Base-by-base conservation (phyloP, 35 echinoderm and acorn worm genomes). In the Apostichopus japonicus region DNA sequence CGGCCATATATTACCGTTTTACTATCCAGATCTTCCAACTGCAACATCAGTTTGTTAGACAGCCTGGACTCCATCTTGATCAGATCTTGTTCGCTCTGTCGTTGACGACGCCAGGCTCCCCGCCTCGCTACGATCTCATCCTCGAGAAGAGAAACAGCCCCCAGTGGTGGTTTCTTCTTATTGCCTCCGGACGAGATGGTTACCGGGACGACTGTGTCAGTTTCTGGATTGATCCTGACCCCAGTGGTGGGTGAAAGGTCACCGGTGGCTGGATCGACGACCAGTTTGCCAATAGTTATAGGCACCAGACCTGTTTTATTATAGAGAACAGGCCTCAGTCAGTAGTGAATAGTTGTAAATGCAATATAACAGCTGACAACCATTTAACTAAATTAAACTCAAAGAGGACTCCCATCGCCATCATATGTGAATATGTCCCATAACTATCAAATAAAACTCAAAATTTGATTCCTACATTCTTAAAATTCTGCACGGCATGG, bases 61-160 rank as follows among this genome's bases (percentile, higher is more conserved):
- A 99, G 92, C 55, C 87, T 62, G 10, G 97, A 96, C 78, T 99
- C 97, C 24, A 79, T 59, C 16, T 56, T 91, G 6, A 90, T 92
- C 14, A 96, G 72, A 44, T 96, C 97, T 6, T 99, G 88, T 54
- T 99, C 97, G 14, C 90, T 90, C 88, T 99, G 97, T 24, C 97
- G 86, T 75, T 99, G 97, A 15, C 97, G 95, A 86, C 97, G 77
- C 97, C 97, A 99, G 84, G 92, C 93, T 56, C 97, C 95, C 77
- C 97, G 91, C 83, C 97, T 92, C 67, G 97, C 97, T 21, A 96
- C 95, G 22, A 99, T 80, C 77, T 99, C 97, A 92, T 99, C 97
- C 63, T 99, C 97, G 11, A 99, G 93, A 44, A 99, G 86, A 61
- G 97, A 94, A 58, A 98, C 94, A 5, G 97, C 97, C 77, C 97